Base-by-base conservation (phyloP, 2,888 invertebrate species). In the Shargacucullia verbasci region DNA sequence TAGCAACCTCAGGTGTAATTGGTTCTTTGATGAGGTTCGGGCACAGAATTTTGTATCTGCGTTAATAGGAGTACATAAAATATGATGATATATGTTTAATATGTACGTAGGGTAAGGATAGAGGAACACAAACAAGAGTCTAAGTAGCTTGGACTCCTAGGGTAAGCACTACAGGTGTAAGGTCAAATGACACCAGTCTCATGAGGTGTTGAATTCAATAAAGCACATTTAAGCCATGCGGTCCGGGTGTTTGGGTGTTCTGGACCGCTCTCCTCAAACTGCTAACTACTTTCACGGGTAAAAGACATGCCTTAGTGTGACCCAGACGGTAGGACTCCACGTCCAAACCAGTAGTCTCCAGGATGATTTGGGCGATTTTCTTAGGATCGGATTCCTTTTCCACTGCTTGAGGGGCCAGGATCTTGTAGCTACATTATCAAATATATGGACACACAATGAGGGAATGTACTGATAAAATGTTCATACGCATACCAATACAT, bases 41-140 rank as follows among this genome's bases (percentile, higher is more conserved):
- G 95, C 99, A 99, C 96, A 99, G 97, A 96, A 99, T 99, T 96
- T 99, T 98, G 97, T 99, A 99, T 97, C 98, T 98, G 97, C 95
- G 95, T 95, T 20, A 20, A 87, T 83, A 84, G 85, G 86, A 91
- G 86, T 88, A 92, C 85, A 92, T 11, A 79, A 66, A 84, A 83
- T 82, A 85, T 83, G 81, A 87, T 84, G 87, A 86, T 64, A 83
- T n/a, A 79, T 83, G 80, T 84, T 78, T 83, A 61, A 77, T 68
- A 76, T 82, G 70, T 81, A 68, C 73, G 62, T 62, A 73, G 70
- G 73, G 50, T 58, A 66, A 67, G 74, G 80, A 78, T 73, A 72
- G 74, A 73, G 82, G 81, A 85, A 81, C 78, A 81, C 82, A 84
- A 84, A 89, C 83, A 82, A 69, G 86, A 91, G 90, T 86, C 90